Base-by-base conservation (phyloP, 2,797 vertebrate species). In the Cichlasoma orientale region DNA sequence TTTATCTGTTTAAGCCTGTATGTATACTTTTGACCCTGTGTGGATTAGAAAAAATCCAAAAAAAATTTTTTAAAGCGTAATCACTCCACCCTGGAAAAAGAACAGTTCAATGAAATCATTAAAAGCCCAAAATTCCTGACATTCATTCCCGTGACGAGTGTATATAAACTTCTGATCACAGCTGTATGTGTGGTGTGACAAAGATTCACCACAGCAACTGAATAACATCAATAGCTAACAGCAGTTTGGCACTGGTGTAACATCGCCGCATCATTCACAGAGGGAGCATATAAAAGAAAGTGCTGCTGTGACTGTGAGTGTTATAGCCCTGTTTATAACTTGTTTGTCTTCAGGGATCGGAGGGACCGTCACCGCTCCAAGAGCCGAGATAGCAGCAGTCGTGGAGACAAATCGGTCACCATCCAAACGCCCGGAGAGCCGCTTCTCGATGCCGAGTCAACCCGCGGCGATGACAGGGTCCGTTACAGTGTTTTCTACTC, bases 341-440 rank as follows among this genome's bases (percentile, higher is more conserved):
- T 82, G 4, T 61, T 38, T 53, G 27, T 10, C 55, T 36, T 11
- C 82, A 99, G 98, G 94, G 98, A 99, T 5, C 95, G 98, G 6
- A 94, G 97, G 90, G 97, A 98, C 63, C 89, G 97, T 0, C 98
- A 98, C 59, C 98, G 98, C 82, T 99, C 98, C 0, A 99, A 99
- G 59, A 98, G 98, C 82, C 92, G 98, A 71, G 98, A 99, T 76
- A 78, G 95, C 87, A 94, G 95, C 93, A 96, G 96, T 66, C 96
- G 97, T 0, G 97, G 95, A 52, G 98, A 99, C 92, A 99, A 99
- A 78, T 99, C 98, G 0, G 98, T 99, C 76, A 99, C 98, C 1
- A 99, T 99, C 92, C 98, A 99, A 92, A 97, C 97, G 0, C 98
- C 98, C 0, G 98, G 97, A 16, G 98, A 99, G 68, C 97, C 98